phyloP scores from a whole-genome alignment of 2,888 invertebrate genomes.

The Lathronympha strigana region DNA sequence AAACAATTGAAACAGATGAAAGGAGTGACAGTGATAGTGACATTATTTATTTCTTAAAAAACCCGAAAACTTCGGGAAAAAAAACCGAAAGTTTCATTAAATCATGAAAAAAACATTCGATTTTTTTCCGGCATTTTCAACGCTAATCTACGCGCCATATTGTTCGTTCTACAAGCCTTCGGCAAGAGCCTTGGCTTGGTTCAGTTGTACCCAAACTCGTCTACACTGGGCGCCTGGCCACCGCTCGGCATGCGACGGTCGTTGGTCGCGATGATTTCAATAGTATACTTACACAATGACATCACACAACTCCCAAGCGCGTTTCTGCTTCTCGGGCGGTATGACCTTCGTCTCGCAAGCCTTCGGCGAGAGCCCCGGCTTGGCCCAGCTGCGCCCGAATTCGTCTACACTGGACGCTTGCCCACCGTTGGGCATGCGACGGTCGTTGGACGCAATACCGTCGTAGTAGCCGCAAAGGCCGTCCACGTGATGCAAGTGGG shows the following conservation, averaged over 20 bases:
- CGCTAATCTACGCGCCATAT: conserved; percentile 86
- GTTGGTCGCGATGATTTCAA: conserved; percentile 67
- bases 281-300: conserved; percentile 84
- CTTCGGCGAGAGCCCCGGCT: conserved; percentile 72
- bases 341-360: conserved; percentile 86
- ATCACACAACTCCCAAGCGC: conserved; percentile 88
- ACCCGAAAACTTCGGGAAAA: no score
- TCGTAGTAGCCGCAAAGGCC: conserved; percentile 93
- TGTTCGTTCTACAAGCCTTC: conserved; percentile 83
- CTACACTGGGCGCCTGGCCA: conserved; percentile 82
- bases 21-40: no score
- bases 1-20: no score
- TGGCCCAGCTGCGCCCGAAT: conserved; percentile 91
- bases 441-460: conserved; percentile 87
- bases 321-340: conserved; percentile 84
- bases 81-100: no score
- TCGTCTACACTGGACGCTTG: conserved; percentile 85
- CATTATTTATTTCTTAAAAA: no score
- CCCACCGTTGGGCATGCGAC: conserved; percentile 87
- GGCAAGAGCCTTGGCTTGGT: conserved; percentile 80
- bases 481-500: conserved; percentile 85
- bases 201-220: conserved; percentile 92
- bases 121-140: no score
- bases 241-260: conserved; percentile 90
- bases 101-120: no score